Evolutionary conservation across 2,113 vertebrate species (phyloP).

Genomic region (Rhinoderma darwinii): DNA sequence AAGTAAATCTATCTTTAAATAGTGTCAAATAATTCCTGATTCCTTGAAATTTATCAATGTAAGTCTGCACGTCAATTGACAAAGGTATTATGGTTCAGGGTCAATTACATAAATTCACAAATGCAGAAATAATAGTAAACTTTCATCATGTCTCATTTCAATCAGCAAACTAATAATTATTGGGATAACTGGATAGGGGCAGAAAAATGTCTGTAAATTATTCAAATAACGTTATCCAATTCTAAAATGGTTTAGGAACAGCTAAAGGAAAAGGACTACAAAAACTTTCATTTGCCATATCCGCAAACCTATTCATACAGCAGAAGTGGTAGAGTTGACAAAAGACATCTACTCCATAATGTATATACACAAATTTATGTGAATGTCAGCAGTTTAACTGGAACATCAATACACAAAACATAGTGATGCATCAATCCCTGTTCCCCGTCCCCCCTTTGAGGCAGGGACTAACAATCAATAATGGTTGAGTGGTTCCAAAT

Average conservation of each 20-base stretch:
- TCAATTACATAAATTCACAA: too few relatives aligned
- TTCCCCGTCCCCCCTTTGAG: slow-evolving; percentile 23
- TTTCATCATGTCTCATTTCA: not conserved
- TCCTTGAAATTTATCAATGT: too few relatives aligned
- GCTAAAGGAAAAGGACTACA: not conserved
- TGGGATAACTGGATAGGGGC: not conserved
- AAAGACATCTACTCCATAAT: slow-evolving; percentile 1
- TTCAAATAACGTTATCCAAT: not conserved
- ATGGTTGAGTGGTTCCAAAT: slow-evolving; percentile 50
- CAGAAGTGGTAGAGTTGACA: slow-evolving; percentile 8
- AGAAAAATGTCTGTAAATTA: not conserved
- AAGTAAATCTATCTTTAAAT: too few relatives aligned
- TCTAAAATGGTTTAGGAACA: not conserved
- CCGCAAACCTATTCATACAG: not conserved
- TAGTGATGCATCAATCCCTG: slow-evolving; percentile 22
- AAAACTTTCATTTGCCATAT: slow-evolving; percentile 27
- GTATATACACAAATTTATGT: slow-evolving; percentile 30
- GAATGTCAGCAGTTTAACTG: slow-evolving; percentile 26
- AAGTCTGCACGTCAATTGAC: too few relatives aligned
- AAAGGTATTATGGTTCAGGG: not conserved
- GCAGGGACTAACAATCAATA: slow-evolving; percentile 42
- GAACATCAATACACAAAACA: slow-evolving; percentile 31
- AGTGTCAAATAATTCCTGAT: too few relatives aligned
- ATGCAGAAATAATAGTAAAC: too few relatives aligned
- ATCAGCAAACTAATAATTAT: not conserved